Percentiles rank a stretch among this genome's conserved stretches.
These are phyloP conservation scores for Pandemis heparana DNA, from an alignment of 2,888 invertebrate species.

Conservation along the genomic window DNA sequence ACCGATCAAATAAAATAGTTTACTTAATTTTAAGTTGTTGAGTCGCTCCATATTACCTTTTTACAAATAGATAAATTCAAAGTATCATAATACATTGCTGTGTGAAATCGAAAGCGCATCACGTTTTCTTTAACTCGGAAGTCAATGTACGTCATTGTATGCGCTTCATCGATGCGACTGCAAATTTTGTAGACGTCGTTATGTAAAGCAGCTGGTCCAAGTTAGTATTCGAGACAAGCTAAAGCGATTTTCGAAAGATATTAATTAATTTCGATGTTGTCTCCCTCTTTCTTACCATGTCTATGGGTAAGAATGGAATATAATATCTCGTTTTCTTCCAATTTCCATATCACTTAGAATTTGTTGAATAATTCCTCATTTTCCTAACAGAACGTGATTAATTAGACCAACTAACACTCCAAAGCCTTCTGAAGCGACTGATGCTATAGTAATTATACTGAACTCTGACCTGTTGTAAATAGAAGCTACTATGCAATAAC, in stretches of 20 bases:
- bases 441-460: slow-evolving; percentile 24
- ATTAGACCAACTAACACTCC: slow-evolving; percentile 65
- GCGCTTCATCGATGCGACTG: slow-evolving; percentile 32
- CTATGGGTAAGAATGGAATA: neutral
- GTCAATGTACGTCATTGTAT: slow-evolving; percentile 3
- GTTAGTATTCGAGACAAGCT: neutral
- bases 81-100: too few relatives aligned
- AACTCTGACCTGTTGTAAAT: slow-evolving; percentile 41
- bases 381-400: slow-evolving; percentile 76
- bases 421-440: slow-evolving; percentile 33
- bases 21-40: too few relatives aligned
- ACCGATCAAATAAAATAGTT: too few relatives aligned
- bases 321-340: neutral
- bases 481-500: slow-evolving; percentile 7
- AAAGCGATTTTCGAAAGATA: neutral
- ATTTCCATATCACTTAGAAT: neutral
- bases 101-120: too few relatives aligned
- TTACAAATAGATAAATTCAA: too few relatives aligned
- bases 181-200: slow-evolving; percentile 70
- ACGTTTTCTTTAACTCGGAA: too few relatives aligned
- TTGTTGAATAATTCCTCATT: slow-evolving; percentile 51
- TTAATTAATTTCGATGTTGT: neutral
- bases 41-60: too few relatives aligned
- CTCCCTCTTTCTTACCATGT: neutral
- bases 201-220: slow-evolving; percentile 69